Percentiles rank a stretch among this genome's conserved stretches.
These are phyloP conservation scores for Betta splendens DNA, from an alignment of 2,797 vertebrate genomes.

Conservation along the genomic window DNA sequence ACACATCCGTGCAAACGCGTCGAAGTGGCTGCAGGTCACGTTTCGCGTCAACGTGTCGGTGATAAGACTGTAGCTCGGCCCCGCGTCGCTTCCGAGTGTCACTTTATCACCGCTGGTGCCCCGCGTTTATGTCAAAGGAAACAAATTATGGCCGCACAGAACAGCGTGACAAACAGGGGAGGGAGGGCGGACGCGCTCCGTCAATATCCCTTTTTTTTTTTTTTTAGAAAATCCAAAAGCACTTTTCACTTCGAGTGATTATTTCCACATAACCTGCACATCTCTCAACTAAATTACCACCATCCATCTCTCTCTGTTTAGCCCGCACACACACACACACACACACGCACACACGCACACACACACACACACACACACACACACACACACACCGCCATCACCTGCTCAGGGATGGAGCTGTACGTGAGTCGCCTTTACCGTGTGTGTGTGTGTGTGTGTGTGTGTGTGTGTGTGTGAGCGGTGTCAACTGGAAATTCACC, in stretches of 20 bases:
- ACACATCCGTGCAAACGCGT: not conserved
- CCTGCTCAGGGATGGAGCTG: slow-evolving; percentile 58
- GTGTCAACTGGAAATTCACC: slow-evolving; percentile 14
- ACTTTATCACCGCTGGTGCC: slow-evolving; percentile 1
- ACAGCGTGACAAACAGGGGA: slow-evolving; percentile 24
- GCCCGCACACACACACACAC: not conserved
- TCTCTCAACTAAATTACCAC: slow-evolving; percentile 71
- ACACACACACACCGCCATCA: slow-evolving; percentile 33
- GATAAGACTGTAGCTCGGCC: slow-evolving; percentile 7
- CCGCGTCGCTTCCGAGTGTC: slow-evolving; percentile 7
- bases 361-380: not conserved
- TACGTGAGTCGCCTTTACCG: slow-evolving; percentile 26
- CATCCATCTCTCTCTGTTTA: slow-evolving; percentile 73
- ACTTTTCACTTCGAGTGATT: slow-evolving; percentile 59
- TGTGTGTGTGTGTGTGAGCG: slow-evolving; percentile 37
- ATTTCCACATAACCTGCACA: slow-evolving; percentile 70
- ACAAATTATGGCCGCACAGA: slow-evolving; percentile 19
- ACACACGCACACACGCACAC: not conserved
- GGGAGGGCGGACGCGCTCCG: not conserved
- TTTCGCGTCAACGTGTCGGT: not conserved
- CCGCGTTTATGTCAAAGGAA: slow-evolving; percentile 24
- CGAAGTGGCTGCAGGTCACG: slow-evolving; percentile 1
- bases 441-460: too few relatives aligned
- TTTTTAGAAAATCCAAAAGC: slow-evolving; percentile 58
- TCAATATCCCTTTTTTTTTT: slow-evolving; percentile 42